Conservation (phyloP, 2,797 vertebrate species). For the Parauchenoglanis punctatus region DNA sequence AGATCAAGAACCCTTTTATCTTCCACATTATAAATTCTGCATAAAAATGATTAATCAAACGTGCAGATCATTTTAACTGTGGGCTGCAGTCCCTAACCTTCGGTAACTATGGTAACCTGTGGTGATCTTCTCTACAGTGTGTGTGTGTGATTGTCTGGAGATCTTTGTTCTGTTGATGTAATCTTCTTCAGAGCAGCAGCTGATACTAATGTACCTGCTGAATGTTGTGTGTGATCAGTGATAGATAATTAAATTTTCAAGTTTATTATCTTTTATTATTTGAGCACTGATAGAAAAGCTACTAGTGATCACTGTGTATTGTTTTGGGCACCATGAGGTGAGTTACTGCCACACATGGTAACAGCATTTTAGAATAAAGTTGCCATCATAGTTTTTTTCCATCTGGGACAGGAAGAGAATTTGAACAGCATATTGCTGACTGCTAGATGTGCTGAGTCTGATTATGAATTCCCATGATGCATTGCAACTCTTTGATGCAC, state of each 20-base stretch:
- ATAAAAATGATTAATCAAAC: background rate
- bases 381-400: background rate
- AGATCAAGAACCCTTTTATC: background rate
- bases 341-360: background rate
- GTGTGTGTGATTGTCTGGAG: background rate
- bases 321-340: background rate
- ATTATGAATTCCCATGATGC: background rate
- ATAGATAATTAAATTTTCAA: background rate
- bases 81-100: background rate
- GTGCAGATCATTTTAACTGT: background rate
- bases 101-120: conserved; percentile 6
- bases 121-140: too few species aligned
- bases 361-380: background rate
- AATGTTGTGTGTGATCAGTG: background rate
- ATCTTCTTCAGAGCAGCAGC: background rate
- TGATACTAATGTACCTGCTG: background rate
- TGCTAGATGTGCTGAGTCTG: background rate
- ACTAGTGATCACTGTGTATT: background rate
- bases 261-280: background rate
- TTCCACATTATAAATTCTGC: background rate
- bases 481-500: background rate
- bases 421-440: background rate
- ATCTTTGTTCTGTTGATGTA: background rate
- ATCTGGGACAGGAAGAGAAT: background rate
- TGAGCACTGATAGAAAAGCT: background rate